phyloP scores from a whole-genome alignment of 2,888 invertebrate genomes.

The Baccha elongata region DNA sequence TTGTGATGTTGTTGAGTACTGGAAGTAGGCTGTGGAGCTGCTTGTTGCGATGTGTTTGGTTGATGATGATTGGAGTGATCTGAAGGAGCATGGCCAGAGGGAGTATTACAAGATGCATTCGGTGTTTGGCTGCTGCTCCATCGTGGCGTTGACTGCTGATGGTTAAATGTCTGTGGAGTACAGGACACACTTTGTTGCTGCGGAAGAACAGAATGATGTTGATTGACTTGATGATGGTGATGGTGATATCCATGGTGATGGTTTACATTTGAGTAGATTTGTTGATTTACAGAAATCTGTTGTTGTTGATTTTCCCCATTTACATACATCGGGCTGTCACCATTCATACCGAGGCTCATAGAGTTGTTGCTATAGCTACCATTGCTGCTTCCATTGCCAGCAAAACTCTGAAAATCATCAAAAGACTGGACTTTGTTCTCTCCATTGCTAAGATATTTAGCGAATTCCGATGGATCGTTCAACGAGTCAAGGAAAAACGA shows the following conservation, averaged over 20 bases:
- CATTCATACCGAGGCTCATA: conserved; percentile 54
- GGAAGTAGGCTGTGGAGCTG: conserved; percentile 62
- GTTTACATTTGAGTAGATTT: conserved; percentile 35
- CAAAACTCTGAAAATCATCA: conserved; percentile 81
- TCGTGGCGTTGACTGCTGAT: conserved; percentile 45
- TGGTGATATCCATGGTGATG: conserved; percentile 59
- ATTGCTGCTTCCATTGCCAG: conserved; percentile 74
- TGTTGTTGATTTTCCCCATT: conserved; percentile 64
- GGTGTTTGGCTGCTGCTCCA: conserved; percentile 45
- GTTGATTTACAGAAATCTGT: conserved; percentile 54
- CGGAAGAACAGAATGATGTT: conserved; percentile 31
- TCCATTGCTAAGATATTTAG: conserved; percentile 82
- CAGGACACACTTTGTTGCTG: conserved; percentile 51
- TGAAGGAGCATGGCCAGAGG: conserved; percentile 10
- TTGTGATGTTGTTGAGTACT: conserved; percentile 48
- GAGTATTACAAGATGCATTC: conserved; percentile 27
- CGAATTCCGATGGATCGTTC: conserved; percentile 82
- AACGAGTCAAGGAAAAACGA: conserved; percentile 82
- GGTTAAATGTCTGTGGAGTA: conserved; percentile 46
- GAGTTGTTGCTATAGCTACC: conserved; percentile 67
- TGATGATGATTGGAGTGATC: conserved; percentile 43
- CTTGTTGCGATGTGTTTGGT: conserved; percentile 43
- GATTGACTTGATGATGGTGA: conserved; percentile 14
- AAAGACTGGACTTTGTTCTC: conserved; percentile 81
- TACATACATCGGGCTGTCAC: conserved; percentile 49